Evolutionary conservation across 2,113 vertebrate genomes (phyloP).

Genomic region (Phrynosoma platyrhinos): DNA sequence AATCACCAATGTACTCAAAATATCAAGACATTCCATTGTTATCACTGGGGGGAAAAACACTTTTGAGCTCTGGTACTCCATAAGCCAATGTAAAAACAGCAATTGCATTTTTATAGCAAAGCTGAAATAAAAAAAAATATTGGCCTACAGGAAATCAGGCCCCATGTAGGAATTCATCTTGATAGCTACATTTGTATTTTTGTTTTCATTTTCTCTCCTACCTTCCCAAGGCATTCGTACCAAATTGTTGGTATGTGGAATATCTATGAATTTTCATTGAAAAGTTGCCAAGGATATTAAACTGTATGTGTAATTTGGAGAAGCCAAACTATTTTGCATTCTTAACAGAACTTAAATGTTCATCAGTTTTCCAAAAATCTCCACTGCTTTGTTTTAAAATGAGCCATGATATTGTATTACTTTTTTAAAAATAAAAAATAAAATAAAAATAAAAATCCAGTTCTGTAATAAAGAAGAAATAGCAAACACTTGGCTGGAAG

Average conservation of each 20-base stretch:
- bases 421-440: no score
- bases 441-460: background rate
- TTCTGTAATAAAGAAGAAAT: background rate
- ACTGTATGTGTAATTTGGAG: background rate
- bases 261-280: background rate
- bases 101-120: background rate
- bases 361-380: background rate
- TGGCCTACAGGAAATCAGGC: background rate
- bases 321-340: background rate
- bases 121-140: background rate
- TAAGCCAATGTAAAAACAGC: background rate
- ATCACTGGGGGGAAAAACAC: background rate
- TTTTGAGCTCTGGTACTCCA: background rate
- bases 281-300: background rate
- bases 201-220: background rate
- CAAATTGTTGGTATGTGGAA: no score
- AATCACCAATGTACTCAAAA: background rate
- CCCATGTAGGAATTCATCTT: background rate
- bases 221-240: background rate
- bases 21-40: background rate
- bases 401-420: background rate
- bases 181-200: background rate
- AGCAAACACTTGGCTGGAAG: background rate
- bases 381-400: background rate
- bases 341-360: background rate